A percentile compares a stretch with the other conserved stretches of the same genome.
Conservation (phyloP, 2,797 vertebrate genomes). For the Coluber constrictor region DNA sequence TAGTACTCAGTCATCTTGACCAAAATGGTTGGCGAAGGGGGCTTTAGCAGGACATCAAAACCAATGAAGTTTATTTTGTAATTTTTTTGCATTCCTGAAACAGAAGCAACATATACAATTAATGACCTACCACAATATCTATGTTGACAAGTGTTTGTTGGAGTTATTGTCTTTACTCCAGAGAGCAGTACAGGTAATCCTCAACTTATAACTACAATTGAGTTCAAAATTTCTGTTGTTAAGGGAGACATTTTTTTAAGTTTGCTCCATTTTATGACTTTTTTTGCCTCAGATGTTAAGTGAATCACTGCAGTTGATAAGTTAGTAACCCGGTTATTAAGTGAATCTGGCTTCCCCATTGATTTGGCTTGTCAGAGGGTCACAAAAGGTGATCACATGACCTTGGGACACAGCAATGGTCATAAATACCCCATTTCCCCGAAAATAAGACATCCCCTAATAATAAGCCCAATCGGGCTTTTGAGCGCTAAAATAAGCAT, state of each 20-base stretch:
- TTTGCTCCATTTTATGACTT: neutral
- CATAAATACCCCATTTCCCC: neutral
- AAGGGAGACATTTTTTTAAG: neutral
- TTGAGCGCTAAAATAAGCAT: too few relatives aligned
- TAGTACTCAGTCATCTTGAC: neutral
- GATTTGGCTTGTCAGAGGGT: neutral
- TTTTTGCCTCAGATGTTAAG: neutral
- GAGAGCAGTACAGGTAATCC: neutral
- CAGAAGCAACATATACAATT: neutral
- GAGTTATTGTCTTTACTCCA: neutral
- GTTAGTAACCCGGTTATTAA: neutral
- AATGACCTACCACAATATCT: neutral
- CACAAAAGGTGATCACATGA: neutral
- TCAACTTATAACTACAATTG: neutral
- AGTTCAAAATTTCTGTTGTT: neutral
- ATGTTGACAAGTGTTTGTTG: neutral
- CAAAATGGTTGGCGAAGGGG: neutral
- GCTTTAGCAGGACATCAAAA: neutral
- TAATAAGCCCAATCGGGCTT: too few relatives aligned
- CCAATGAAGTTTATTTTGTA: neutral
- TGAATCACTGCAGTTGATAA: neutral
- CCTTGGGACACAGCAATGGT: neutral
- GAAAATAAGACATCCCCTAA: too few relatives aligned
- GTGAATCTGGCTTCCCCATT: neutral
- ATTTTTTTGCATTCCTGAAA: neutral